A percentile compares a stretch with the other conserved stretches of the same genome.
Conservation (phyloP, 2,888 invertebrate genomes). For the Meghimatium bilineatum region DNA sequence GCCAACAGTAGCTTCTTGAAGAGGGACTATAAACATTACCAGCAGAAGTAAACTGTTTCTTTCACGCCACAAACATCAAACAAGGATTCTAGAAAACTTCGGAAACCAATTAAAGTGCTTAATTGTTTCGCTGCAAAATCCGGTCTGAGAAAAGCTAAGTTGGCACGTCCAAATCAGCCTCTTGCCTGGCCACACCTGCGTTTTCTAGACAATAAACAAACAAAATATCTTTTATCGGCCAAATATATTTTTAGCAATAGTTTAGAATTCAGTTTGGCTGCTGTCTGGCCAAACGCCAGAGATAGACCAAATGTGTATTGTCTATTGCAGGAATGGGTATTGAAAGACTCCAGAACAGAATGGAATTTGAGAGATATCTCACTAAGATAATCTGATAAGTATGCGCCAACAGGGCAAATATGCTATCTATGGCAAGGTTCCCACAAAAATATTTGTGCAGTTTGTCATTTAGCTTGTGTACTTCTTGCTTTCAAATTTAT, state of each 20-base stretch:
- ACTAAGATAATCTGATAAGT: too few species aligned
- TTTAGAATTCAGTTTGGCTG: background rate
- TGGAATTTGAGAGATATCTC: background rate
- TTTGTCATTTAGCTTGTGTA: too few species aligned
- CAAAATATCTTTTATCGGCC: constrained; percentile 20
- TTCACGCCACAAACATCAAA: constrained; percentile 2
- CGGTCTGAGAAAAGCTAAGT: background rate
- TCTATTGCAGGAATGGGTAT: background rate
- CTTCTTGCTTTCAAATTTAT: too few species aligned
- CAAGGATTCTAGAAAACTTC: background rate
- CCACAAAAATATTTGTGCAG: too few species aligned
- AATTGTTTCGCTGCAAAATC: background rate
- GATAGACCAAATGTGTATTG: background rate
- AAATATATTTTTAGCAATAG: constrained; percentile 15
- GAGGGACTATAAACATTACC: background rate
- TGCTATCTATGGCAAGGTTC: too few species aligned
- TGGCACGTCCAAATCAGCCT: background rate
- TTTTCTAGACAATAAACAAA: constrained; percentile 17
- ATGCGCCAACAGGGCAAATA: too few species aligned
- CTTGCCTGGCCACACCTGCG: background rate
- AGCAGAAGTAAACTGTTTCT: background rate
- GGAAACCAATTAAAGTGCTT: background rate
- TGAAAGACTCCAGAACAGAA: background rate
- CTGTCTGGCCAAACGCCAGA: background rate
- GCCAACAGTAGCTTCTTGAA: background rate